Conservation (phyloP, 2,888 invertebrate genomes). For the Melinopterus prodromus region DNA sequence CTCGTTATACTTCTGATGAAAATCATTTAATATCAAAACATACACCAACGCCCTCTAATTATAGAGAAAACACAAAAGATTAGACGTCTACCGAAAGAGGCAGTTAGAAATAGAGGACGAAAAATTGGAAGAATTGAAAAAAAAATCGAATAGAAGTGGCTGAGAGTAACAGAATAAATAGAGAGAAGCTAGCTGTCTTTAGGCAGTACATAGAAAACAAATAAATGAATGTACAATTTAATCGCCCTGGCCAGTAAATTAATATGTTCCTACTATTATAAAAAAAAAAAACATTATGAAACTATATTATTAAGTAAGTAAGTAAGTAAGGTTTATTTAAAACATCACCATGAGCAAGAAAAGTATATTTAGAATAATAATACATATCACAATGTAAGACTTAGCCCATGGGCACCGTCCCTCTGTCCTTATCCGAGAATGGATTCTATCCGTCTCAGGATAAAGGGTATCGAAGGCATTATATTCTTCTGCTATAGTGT, state of each 20-base stretch:
- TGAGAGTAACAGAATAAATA: slow-evolving; percentile 9
- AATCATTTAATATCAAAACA: not conserved
- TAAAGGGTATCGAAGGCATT: too few species aligned
- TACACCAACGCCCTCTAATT: not conserved
- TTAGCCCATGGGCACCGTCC: too few species aligned
- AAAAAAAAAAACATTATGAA: not conserved
- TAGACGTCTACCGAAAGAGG: slow-evolving; percentile 13
- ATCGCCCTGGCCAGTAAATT: too few species aligned
- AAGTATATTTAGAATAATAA: too few species aligned
- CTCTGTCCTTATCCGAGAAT: too few species aligned
- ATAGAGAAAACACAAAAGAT: not conserved
- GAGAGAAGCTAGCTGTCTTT: not conserved
- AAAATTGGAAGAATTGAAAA: not conserved
- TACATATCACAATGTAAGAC: too few species aligned
- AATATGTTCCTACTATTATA: not conserved
- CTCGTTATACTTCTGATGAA: not conserved
- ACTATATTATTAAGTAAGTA: not conserved
- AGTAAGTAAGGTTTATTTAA: too few species aligned
- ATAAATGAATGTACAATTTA: too few species aligned
- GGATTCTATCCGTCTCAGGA: too few species aligned
- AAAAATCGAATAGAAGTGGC: not conserved
- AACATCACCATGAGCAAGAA: too few species aligned
- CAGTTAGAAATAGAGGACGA: slow-evolving; percentile 22
- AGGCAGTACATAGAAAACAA: too few species aligned
- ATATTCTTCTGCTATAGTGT: too few species aligned